These are phyloP conservation scores for Hydropotes inermis DNA, from an alignment of 2,113 vertebrate genomes.

Conservation along the genomic window DNA sequence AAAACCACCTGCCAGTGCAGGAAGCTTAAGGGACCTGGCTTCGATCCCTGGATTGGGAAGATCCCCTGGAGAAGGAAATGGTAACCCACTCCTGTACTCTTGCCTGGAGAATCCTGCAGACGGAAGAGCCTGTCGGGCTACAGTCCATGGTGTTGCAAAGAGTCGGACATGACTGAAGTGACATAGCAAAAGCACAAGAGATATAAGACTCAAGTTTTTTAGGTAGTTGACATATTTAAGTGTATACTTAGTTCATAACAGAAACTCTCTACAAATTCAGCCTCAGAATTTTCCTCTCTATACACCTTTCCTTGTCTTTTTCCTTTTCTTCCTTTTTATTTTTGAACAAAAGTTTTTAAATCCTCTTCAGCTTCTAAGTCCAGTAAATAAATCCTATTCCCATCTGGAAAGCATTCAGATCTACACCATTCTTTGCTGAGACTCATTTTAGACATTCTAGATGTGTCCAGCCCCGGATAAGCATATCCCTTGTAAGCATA, in stretches of 20 bases:
- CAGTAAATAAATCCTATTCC: neutral
- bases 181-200: neutral
- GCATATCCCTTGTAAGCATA: neutral
- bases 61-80: neutral
- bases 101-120: neutral
- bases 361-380: neutral
- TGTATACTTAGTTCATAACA: neutral
- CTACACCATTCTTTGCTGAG: neutral
- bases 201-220: neutral
- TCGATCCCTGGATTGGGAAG: neutral
- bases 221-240: neutral
- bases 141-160: neutral
- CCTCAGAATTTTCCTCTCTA: neutral
- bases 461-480: neutral
- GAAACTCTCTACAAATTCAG: neutral
- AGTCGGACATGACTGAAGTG: rapidly evolving
- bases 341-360: neutral
- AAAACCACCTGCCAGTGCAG: neutral
- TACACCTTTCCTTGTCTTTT: neutral
- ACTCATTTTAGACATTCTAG: neutral
- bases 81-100: neutral
- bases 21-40: neutral
- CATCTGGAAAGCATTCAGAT: neutral
- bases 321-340: neutral
- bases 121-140: neutral